Evolutionary conservation across 2,888 invertebrate species (phyloP).

Genomic region (Trichogramma dendrolimi): DNA sequence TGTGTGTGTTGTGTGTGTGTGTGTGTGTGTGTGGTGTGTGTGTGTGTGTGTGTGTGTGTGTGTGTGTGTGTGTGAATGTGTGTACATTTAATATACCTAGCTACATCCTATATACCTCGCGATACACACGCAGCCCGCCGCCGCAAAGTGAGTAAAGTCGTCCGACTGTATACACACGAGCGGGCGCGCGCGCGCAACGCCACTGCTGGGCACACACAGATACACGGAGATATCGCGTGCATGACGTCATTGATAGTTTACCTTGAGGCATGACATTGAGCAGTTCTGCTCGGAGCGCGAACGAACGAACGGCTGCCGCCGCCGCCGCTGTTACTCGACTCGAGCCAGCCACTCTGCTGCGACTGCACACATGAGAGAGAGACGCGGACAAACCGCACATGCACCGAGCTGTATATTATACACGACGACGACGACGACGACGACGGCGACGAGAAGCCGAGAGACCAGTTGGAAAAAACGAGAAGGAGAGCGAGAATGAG

Average conservation of each 20-base stretch:
- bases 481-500: not conserved
- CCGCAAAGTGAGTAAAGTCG: too few species aligned
- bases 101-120: too few species aligned
- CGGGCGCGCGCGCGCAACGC: not conserved
- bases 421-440: slow-evolving; percentile 9
- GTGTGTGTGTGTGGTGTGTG: too few species aligned
- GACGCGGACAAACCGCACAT: slow-evolving; percentile 1
- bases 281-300: slow-evolving; percentile 40
- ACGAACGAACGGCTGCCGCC: not conserved
- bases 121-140: too few species aligned
- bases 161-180: too few species aligned
- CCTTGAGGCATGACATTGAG: slow-evolving; percentile 53
- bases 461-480: slow-evolving; percentile 9
- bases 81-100: too few species aligned
- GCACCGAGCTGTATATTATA: slow-evolving; percentile 16
- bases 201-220: slow-evolving; percentile 27
- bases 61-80: too few species aligned
- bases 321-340: slow-evolving; percentile 16
- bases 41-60: too few species aligned
- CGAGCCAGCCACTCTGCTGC: slow-evolving; percentile 3
- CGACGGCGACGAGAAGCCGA: slow-evolving; percentile 15
- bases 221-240: too few species aligned
- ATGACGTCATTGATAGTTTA: slow-evolving; percentile 52
- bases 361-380: not conserved
- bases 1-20: too few species aligned